A percentile compares a stretch with the other conserved stretches of the same genome.
phyloP scores from a whole-genome alignment of 2,888 invertebrate genomes.

The Operophtera brumata region DNA sequence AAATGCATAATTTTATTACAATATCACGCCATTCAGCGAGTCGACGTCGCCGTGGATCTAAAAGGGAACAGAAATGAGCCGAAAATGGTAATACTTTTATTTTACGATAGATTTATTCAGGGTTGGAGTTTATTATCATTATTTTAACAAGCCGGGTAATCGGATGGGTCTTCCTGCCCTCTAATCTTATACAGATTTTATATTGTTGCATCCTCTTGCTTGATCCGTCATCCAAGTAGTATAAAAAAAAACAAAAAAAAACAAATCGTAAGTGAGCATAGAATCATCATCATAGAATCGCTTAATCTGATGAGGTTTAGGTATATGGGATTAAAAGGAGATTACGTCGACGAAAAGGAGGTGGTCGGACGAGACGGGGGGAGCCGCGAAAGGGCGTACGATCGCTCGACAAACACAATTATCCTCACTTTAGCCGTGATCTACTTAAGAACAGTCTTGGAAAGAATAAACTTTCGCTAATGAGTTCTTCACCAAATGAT shows the following conservation, averaged over 20 bases:
- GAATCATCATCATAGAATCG: conserved; percentile 37
- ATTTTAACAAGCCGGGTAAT: conserved; percentile 6
- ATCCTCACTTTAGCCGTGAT: conserved; percentile 44
- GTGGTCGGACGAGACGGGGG: conserved; percentile 16
- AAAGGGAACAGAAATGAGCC: conserved; percentile 6
- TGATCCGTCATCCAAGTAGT: too few relatives aligned
- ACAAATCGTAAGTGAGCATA: conserved; percentile 27
- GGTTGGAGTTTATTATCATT: conserved; percentile 15
- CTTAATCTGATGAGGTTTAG: conserved; percentile 47
- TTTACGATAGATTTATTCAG: conserved; percentile 21
- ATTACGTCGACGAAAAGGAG: conserved; percentile 37
- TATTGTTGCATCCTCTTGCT: conserved; percentile 18
- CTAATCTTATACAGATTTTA: conserved; percentile 12
- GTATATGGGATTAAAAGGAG: conserved; percentile 43
- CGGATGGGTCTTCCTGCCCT: conserved; percentile 3
- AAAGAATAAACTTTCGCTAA: conserved; percentile 21
- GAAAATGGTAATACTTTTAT: conserved; percentile 18
- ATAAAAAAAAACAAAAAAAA: too few relatives aligned
- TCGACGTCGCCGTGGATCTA: conserved; percentile 7
- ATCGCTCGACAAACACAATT: conserved; percentile 51
- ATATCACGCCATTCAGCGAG: conserved; percentile 4
- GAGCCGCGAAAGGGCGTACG: conserved; percentile 27
- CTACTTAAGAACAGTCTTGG: conserved; percentile 30
- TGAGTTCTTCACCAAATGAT: conserved; percentile 15
- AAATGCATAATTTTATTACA: conserved; percentile 18